These are phyloP conservation scores for Caiman crocodilus DNA, from an alignment of 2,797 vertebrate genomes.

Conservation along the genomic window DNA sequence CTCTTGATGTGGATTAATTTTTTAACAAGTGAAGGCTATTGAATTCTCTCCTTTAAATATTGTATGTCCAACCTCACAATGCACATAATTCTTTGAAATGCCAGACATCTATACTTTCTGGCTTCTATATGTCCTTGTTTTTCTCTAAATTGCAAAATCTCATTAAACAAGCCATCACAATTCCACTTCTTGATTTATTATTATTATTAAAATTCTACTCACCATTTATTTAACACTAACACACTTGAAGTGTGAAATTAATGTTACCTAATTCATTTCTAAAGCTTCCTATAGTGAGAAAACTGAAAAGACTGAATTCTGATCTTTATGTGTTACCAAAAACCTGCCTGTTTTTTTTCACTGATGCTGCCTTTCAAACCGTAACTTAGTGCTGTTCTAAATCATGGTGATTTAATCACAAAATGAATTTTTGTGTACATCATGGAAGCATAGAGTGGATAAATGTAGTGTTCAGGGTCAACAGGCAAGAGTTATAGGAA, in stretches of 20 bases:
- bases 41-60: neutral
- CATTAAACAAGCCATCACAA: neutral
- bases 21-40: neutral
- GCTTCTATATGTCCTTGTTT: neutral
- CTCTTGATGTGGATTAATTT: neutral
- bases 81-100: neutral
- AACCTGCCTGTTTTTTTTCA: neutral
- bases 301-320: neutral
- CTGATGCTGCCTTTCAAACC: neutral
- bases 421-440: neutral
- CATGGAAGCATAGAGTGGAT: neutral
- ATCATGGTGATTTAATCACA: neutral
- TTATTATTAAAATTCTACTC: neutral
- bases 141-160: neutral
- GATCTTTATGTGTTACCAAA: neutral
- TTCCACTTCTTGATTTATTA: neutral
- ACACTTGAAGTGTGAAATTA: neutral
- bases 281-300: neutral
- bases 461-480: neutral
- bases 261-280: neutral
- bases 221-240: neutral
- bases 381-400: neutral
- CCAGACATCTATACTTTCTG: neutral
- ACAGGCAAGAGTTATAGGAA: neutral
- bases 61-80: neutral